Conservation (phyloP, 2,888 invertebrate species). For the Eulithis prunata region DNA sequence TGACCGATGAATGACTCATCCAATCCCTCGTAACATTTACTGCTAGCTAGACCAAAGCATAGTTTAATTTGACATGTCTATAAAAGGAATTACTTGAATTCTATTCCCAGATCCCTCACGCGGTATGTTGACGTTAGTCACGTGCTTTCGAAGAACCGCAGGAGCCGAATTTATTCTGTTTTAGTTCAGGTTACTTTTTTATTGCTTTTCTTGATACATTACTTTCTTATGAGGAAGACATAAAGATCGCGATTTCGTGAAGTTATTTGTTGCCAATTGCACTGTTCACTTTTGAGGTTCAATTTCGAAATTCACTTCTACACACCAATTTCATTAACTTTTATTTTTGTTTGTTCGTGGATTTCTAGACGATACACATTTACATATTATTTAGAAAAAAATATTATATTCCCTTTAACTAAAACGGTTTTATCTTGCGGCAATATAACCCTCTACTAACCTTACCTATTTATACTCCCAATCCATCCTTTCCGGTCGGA, state of each 20-base stretch:
- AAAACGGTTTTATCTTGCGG: constrained; percentile 13
- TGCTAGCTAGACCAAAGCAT: constrained; percentile 30
- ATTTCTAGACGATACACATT: too few species aligned
- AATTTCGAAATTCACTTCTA: too few species aligned
- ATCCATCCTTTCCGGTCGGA: constrained; percentile 26
- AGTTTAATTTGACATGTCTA: constrained; percentile 38
- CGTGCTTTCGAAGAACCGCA: constrained; percentile 55
- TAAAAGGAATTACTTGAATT: constrained; percentile 45
- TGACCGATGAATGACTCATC: background rate
- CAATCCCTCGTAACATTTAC: background rate
- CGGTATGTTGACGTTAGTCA: constrained; percentile 44
- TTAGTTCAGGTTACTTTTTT: constrained; percentile 43
- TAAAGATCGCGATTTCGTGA: background rate
- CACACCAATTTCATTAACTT: too few species aligned
- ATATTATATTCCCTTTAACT: constrained; percentile 1
- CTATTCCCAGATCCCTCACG: constrained; percentile 36
- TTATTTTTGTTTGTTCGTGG: background rate
- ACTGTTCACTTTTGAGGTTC: too few species aligned
- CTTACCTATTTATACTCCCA: constrained; percentile 22
- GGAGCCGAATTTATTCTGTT: constrained; percentile 57
- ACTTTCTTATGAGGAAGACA: constrained; percentile 8
- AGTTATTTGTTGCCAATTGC: background rate
- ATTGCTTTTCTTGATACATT: constrained; percentile 20
- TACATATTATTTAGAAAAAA: too few species aligned
- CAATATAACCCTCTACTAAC: constrained; percentile 21